Evolutionary conservation across 2,888 invertebrate species (phyloP).

Genomic region (Campoletis raptor): DNA sequence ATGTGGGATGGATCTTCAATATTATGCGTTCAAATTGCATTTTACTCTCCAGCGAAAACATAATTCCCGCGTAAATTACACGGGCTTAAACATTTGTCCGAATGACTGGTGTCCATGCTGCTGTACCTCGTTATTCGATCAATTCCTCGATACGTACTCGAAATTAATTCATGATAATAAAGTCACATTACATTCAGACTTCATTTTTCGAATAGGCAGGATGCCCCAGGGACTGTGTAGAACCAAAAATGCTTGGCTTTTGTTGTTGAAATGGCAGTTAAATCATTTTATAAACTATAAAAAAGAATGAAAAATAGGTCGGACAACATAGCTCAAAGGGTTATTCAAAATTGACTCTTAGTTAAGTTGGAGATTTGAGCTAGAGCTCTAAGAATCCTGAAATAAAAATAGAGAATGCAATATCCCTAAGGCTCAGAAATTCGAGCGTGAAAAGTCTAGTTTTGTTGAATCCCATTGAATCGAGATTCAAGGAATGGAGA

Average conservation of each 20-base stretch:
- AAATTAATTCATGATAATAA: background rate
- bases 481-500: conserved; percentile 10
- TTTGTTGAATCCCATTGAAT: conserved; percentile 3
- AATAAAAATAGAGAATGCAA: background rate
- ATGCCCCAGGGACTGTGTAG: background rate
- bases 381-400: background rate
- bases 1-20: background rate
- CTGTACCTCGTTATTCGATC: background rate
- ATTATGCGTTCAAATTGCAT: conserved; percentile 36
- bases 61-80: conserved; percentile 39
- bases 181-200: background rate
- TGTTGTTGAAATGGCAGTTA: background rate
- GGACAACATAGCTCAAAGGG: background rate
- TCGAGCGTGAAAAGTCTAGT: background rate
- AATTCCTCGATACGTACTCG: background rate
- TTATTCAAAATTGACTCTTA: background rate
- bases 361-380: background rate
- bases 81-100: background rate
- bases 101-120: background rate
- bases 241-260: background rate
- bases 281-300: background rate
- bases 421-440: background rate
- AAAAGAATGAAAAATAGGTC: background rate
- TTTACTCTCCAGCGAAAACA: conserved; percentile 32
- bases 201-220: background rate